A percentile compares a stretch with the other conserved stretches of the same genome.
Conservation (phyloP, 2,797 vertebrate species). For the Phoebastria nigripes region DNA sequence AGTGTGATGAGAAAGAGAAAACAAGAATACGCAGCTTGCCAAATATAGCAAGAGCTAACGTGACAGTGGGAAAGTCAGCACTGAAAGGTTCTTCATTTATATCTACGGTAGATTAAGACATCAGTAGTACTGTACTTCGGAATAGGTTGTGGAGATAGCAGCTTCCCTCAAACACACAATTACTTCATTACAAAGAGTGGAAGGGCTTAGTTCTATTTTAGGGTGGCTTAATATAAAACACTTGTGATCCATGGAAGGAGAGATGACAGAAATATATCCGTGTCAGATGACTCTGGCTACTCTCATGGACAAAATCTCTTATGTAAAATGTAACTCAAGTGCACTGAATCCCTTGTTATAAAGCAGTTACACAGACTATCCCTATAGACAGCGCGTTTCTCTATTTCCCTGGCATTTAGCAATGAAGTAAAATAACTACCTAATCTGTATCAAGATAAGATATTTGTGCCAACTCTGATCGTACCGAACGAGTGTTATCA, state of each 20-base stretch:
- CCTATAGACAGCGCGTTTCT: not conserved
- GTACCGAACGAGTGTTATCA: rapidly evolving
- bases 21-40: not conserved
- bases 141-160: constrained; percentile 16
- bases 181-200: constrained; percentile 70
- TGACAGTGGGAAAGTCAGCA: not conserved
- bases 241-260: constrained; percentile 69
- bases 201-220: constrained; percentile 71
- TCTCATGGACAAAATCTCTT: constrained; percentile 63
- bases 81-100: not conserved
- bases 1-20: not conserved
- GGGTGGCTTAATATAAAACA: constrained; percentile 70
- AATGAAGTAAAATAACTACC: not conserved
- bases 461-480: not conserved
- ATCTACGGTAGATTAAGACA: not conserved
- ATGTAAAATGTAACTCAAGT: constrained; percentile 62
- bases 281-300: constrained; percentile 65
- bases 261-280: constrained; percentile 70
- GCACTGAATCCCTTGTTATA: constrained; percentile 3
- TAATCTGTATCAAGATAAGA: not conserved
- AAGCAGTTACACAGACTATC: not conserved
- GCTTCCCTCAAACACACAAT: constrained; percentile 61
- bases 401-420: not conserved
- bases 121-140: constrained; percentile 32
- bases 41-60: constrained; percentile 4